Evolutionary conservation across 2,113 vertebrate genomes (phyloP).

Genomic region (Rallus limicola): DNA sequence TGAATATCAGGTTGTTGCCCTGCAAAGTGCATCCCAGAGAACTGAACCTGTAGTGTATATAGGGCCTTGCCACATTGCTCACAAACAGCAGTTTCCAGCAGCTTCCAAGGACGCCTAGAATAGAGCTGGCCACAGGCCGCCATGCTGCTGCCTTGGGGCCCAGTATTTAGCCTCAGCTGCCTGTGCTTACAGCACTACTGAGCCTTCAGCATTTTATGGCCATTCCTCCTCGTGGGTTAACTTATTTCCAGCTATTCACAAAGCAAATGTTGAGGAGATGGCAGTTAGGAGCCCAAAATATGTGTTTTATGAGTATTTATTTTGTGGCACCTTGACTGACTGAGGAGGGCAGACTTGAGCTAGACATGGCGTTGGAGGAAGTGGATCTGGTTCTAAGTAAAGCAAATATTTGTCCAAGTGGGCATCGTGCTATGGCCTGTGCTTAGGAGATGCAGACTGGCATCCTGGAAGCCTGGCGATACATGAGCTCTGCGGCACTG

Average conservation of each 20-base stretch:
- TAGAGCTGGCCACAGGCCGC: background rate
- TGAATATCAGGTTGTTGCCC: background rate
- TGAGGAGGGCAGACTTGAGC: background rate
- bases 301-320: background rate
- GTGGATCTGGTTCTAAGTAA: background rate
- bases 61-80: background rate
- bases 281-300: background rate
- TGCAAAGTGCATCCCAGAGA: background rate
- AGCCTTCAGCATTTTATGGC: background rate
- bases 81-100: background rate
- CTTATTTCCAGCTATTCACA: background rate
- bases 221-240: background rate
- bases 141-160: background rate
- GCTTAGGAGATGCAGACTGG: background rate
- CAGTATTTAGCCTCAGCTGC: background rate
- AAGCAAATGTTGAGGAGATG: background rate
- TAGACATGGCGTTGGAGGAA: background rate
- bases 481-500: constrained; percentile 22
- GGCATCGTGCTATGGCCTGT: background rate
- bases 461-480: background rate
- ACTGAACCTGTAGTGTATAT: background rate
- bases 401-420: background rate
- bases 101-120: background rate
- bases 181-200: background rate
- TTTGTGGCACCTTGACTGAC: background rate